Evolutionary conservation across 2,797 vertebrate species (phyloP), one percentile per base, ranked within the genome.

Genomic region (Synaphobranchus kaupii): DNA sequence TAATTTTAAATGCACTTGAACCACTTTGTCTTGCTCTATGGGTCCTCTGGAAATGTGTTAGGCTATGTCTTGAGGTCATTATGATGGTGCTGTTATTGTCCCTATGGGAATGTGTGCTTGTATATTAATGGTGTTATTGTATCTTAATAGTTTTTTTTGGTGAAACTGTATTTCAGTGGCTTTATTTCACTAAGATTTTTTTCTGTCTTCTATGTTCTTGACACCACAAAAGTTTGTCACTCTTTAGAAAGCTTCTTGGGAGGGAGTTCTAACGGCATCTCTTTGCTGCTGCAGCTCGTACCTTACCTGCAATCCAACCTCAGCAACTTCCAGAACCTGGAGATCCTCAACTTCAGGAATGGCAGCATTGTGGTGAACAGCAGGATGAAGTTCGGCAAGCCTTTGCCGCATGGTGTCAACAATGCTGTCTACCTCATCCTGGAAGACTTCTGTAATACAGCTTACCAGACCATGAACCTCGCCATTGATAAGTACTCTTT

Each of bases 331-430:
- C 96, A 98, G 94, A 97, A 98, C 90, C 94, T 99, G 89, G 98
- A 99, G 95, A 99, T 99, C 91, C 93, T 99, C 56, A 99, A 98
- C 95, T 99, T 99, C 95, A 95, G 98, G 91, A 99, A 99, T 1
- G 99, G 99, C 89, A 99, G 98, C 91, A 96, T 99, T 2, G 98
- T 99, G 90, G 97, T 99, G 73, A 99, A 99, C 92, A 99, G 98
- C 90, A 95, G 98, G 87, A 97, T 99, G 97, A 97, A 97, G 88
- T 99, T 99, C 50, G 95, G 94, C 12, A 96, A 96, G 84, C 97
- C 97, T 0, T 96, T 98, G 86, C 97, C 97, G 73, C 94, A 89
- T 58, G 96, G 97, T 0, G 97, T 98, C 87, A 97, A 97, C 87
- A 97, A 95, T 0, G 95, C 96, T 0, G 97, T 99, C 1, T 97